Base-by-base conservation (phyloP, 2,113 vertebrate genomes). In the Melanerpes aurifrons region DNA sequence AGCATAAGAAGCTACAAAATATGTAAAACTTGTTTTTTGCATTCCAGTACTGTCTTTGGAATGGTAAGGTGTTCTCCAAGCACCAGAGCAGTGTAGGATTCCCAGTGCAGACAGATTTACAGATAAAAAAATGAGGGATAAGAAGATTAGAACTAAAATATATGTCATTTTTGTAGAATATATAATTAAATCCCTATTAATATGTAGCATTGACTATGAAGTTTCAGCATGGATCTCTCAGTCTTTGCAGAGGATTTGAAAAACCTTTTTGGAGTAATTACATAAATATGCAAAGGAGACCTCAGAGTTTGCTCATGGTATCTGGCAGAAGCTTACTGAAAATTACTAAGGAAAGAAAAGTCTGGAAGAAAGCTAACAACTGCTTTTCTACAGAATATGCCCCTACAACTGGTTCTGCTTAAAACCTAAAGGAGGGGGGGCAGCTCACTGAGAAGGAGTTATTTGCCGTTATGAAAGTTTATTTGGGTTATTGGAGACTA, bases 261-360 rank as follows among this genome's bases (percentile, higher is more conserved):
- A 95, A 93, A 91, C 78, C 24, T 95, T 91, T 87, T 87, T 86
- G 24, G 67, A 67, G 70, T 95, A 95, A 97, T 95, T 95, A 62
- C 48, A 89, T 83, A 95, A 89, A 92, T 90, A 95, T 73, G 47
- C 79, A 73, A 92, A 87, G 71, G 53, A 76, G 91, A 77, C 85
- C 8, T 82, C 59, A 77, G 64, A 0, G 3, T 79, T 96, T 89
- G 37, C 25, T 70, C 28, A 14, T 64, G 18, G 70, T 92, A 89
- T 82, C 68, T 91, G 43, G 7, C 28, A 82, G 68, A 80, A 76
- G 59, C 53, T 92, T 89, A 80, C 64, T 85, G 83, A 81, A 95
- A 84, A 84, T 88, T n/a, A 78, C 57, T 86, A 82, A 86, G 86
- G 43, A 50, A 80, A 71, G 18, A 50, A 48, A 63, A 69, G 2